A percentile compares a stretch with the other conserved stretches of the same genome.
Evolutionary conservation across 2,797 vertebrate species (phyloP).

Genomic region (Anniella stebbinsi): DNA sequence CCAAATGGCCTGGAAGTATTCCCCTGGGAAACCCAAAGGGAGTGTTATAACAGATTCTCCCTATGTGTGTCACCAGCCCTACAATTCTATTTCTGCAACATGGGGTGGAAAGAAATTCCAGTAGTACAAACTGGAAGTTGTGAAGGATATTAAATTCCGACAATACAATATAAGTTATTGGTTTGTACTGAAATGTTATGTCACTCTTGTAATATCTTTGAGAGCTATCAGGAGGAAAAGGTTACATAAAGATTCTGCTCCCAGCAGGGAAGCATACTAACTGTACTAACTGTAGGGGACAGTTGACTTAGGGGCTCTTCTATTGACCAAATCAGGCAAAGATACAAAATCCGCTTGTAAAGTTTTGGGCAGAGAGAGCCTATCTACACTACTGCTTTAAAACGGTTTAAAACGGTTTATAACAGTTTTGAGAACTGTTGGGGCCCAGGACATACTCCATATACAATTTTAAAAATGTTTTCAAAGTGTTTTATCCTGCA

Average conservation of each 20-base stretch:
- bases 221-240: background rate
- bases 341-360: background rate
- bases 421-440: no score
- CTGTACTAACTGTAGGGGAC: background rate
- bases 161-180: background rate
- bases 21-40: background rate
- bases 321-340: background rate
- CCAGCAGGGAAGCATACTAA: background rate
- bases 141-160: background rate
- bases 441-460: no score
- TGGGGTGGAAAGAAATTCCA: background rate
- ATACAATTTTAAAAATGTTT: no score
- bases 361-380: background rate
- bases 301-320: background rate
- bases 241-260: background rate
- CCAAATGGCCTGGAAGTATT: background rate
- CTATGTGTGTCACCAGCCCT: background rate
- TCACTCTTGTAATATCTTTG: background rate
- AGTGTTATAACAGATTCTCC: background rate
- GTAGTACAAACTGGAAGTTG: background rate
- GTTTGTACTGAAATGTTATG: background rate
- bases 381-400: no score
- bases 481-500: no score
- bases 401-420: no score
- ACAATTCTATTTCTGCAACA: no score